phyloP scores from a whole-genome alignment of 1,140 invertebrate genomes.

The Doryteuthis pealeii region DNA sequence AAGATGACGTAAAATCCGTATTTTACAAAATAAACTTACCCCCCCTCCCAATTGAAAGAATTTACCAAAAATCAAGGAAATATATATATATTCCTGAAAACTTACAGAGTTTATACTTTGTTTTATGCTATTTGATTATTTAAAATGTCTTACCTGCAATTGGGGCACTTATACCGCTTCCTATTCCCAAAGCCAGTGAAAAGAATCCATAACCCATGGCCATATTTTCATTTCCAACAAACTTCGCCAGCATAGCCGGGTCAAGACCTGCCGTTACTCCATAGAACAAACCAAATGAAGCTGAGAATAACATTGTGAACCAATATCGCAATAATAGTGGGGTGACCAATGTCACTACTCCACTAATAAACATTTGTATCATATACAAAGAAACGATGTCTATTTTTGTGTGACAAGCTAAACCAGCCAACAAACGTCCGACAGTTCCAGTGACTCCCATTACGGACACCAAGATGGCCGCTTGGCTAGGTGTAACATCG shows the following conservation, averaged over 20 bases:
- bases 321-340: neutral
- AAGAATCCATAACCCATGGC: neutral
- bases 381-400: neutral
- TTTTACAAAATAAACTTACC: too few species aligned
- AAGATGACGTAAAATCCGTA: too few species aligned
- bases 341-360: neutral
- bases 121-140: too few species aligned
- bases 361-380: neutral
- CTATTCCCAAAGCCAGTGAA: neutral
- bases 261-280: neutral
- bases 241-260: neutral
- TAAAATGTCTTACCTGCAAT: constrained; percentile 7
- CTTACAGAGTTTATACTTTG: too few species aligned
- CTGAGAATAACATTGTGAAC: neutral
- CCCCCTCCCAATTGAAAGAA: too few species aligned
- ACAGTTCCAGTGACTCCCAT: neutral
- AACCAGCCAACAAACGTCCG: neutral
- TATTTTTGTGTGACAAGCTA: neutral
- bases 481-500: neutral
- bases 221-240: neutral
- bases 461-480: neutral
- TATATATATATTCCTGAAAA: too few species aligned
- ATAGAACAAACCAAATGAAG: constrained; percentile 5
- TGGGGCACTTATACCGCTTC: neutral
- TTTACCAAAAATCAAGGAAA: too few species aligned